These are phyloP conservation scores for Drosophila sturtevanti DNA, from an alignment of 1,140 invertebrate species.

Conservation along the genomic window DNA sequence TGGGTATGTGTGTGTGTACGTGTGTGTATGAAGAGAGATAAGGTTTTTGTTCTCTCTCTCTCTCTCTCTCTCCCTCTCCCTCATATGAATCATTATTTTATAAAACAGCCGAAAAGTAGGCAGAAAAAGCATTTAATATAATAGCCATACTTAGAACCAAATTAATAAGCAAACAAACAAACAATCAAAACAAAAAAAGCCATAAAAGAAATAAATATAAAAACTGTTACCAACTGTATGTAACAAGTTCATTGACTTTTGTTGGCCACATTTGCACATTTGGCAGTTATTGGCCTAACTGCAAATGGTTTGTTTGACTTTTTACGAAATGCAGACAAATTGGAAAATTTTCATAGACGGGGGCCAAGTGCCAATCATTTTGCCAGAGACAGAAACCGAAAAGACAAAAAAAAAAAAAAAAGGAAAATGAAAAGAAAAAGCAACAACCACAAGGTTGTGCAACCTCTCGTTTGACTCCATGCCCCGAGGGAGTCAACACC, in stretches of 20 bases:
- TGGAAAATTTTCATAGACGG: conserved; percentile 21
- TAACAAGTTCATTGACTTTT: conserved; percentile 27
- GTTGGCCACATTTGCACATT: conserved; percentile 42
- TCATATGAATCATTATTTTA: conserved; percentile 2
- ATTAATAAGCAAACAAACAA: conserved; percentile 32
- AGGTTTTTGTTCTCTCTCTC: neutral
- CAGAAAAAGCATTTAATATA: neutral
- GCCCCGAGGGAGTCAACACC: conserved; percentile 56
- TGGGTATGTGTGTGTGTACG: no score
- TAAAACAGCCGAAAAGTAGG: conserved; percentile 30
- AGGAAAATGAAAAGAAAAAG: no score
- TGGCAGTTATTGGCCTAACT: conserved; percentile 22
- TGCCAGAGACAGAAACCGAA: neutral
- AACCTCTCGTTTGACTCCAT: conserved; percentile 24
- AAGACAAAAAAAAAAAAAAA: conserved; percentile 47
- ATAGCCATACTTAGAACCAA: neutral
- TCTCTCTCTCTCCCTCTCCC: neutral
- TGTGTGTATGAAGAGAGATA: neutral
- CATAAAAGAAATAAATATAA: neutral
- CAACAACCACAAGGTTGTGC: conserved; percentile 43
- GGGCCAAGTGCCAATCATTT: conserved; percentile 16
- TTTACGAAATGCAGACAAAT: conserved; percentile 52
- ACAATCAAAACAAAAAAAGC: conserved; percentile 25
- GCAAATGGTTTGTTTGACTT: conserved; percentile 57
- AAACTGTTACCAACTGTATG: conserved; percentile 17